Base-by-base conservation (phyloP, 2,888 invertebrate genomes). In the Mythimna loreyi region DNA sequence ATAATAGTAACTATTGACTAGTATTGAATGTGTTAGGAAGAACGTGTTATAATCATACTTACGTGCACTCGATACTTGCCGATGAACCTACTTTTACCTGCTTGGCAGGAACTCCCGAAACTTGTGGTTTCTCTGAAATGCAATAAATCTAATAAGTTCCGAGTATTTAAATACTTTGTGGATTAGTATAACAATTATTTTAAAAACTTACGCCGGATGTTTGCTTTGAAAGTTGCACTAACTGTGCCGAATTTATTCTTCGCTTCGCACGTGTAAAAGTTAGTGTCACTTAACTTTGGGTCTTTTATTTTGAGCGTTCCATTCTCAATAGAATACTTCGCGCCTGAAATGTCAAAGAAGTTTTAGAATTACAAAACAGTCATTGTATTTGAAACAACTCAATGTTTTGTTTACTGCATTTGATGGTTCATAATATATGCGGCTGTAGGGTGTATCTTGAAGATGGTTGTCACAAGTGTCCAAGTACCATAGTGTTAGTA, bases 61-160 rank as follows among this genome's bases (percentile, higher is more conserved):
- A 81, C 80, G 0, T 72, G 80, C 80, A 81, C 16, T 63, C 52
- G 2, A 81, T 61, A 33, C 9, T 57, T 9, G 23, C 47, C 11
- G 61, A 1, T 1, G 43, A 25, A 9, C 75, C 80, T 8, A 33
- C 19, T 56, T n/a, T 58, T 1, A 66, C 67, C 21, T 58, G 65
- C 57, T 40, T 64, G 28, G 23, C 1, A 25, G 43, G 19, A 36
- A 50, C 50, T 28, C 78, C 75, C 2, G 60, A 33, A 50, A 81
- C 19, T 23, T 68, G 30, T 33, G 80, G 82, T 30, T 23, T 19
- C 60, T 81, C 80, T 81, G 67, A 43, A 76, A 66, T 47, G 21
- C 21, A 11, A 7, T 7, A 45, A 45, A 45, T n/a, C 7, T 45
- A 19, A n/a, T n/a, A 45, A 45, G 43, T 45, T 45, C 7, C n/a